Evolutionary conservation across 2,888 invertebrate species (phyloP), one percentile per base, ranked within the genome.

Genomic region (Drosophila eohydei): DNA sequence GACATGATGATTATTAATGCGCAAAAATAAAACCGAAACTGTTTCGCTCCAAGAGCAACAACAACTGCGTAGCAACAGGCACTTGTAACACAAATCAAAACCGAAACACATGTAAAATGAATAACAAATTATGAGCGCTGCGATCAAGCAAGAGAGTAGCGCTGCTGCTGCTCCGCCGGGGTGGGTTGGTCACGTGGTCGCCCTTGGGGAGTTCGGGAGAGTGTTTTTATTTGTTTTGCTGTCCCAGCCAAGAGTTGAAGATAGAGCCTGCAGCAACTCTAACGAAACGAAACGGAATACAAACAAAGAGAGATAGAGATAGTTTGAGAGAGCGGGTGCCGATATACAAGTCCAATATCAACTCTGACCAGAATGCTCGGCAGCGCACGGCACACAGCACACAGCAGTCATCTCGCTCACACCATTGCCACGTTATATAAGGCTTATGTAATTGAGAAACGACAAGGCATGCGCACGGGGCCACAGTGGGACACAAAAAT

Each of bases 361-460:
- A 36, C 44, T 30, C 30, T 52, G 30, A 16, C 12, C 36, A 8
- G 43, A 48, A n/a, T 48, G 11, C 28, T 38, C 40, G 50, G 4
- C 32, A 50, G 38, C 56, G 41, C 38, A 40, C 36, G 28, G 16
- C 51, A 28, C 51, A 50, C 71, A 74, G 40, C 16, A 52, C 51
- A 50, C 71, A 74, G 40, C 16, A 52, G 64, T 51, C 57, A 30
- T 89, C 83, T 71, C 85, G 58, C 74, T 89, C 72, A 41, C 80
- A 55, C 83, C 40, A 16, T 67, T 65, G 76, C 51, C 36, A 48
- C 51, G 43, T 89, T 90, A 91, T 89, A 90, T 90, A 91, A 91
- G 77, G 50, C 80, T 90, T 91, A 90, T 90, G 88, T 90, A 90
- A 90, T 78, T 56, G 72, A 71, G 75, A 75, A 68, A 59, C 50